A percentile compares a stretch with the other conserved stretches of the same genome.
phyloP scores from a whole-genome alignment of 2,113 vertebrate genomes.

The Balaeniceps rex region DNA sequence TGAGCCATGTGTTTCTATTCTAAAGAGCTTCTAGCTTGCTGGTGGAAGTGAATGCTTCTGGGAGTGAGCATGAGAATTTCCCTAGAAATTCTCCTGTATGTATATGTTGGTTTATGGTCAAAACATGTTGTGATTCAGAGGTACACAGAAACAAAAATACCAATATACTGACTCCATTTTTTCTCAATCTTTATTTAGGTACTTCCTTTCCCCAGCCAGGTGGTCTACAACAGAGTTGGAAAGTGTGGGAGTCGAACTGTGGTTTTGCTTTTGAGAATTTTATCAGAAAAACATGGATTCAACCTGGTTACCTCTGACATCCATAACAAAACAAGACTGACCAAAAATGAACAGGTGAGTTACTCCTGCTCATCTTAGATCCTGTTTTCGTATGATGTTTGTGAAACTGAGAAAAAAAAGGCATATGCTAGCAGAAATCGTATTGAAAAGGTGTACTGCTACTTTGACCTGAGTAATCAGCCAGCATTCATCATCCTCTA shows the following conservation, averaged over 20 bases:
- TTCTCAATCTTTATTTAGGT: constrained; percentile 70
- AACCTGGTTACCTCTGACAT: constrained; percentile 96
- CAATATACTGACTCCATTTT: neutral
- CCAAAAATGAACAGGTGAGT: constrained; percentile 93
- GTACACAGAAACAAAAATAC: neutral
- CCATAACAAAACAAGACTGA: constrained; percentile 97
- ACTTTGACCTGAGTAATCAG: neutral
- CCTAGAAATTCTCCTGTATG: neutral
- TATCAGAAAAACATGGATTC: constrained; percentile 94
- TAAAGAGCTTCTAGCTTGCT: neutral
- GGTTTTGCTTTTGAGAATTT: constrained; percentile 89
- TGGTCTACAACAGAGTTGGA: constrained; percentile 98
- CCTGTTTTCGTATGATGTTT: neutral
- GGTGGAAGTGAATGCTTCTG: neutral
- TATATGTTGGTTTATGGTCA: neutral
- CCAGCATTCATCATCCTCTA: neutral
- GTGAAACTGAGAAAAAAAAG: neutral
- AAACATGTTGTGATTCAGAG: neutral
- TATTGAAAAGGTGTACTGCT: neutral
- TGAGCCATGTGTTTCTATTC: neutral
- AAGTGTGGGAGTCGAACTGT: constrained; percentile 98
- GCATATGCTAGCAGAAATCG: neutral
- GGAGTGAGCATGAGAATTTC: neutral
- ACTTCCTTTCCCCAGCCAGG: constrained; percentile 95
- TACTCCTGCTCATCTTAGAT: neutral